Evolutionary conservation across 1,140 invertebrate species (phyloP).

Genomic region (Amphibalanus amphitrite): DNA sequence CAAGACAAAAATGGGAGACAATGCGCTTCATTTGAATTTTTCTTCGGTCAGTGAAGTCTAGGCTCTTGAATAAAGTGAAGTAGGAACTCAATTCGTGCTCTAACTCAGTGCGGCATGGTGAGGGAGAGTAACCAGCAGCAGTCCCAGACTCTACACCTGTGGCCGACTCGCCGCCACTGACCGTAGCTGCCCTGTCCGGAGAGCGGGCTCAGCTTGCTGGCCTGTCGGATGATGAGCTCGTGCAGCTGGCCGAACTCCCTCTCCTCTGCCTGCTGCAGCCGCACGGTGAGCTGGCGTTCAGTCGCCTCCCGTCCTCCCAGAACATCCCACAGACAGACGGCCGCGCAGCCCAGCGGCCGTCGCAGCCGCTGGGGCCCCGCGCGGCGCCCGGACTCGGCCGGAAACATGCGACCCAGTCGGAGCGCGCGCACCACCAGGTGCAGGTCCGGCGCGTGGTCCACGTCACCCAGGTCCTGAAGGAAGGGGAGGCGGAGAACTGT

Average conservation of each 20-base stretch:
- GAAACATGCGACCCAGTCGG: constrained; percentile 67
- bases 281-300: constrained; percentile 24
- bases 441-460: constrained; percentile 60
- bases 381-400: constrained; percentile 54
- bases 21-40: too few species aligned
- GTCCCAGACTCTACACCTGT: too few species aligned
- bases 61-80: too few species aligned
- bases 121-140: too few species aligned
- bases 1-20: too few species aligned
- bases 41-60: too few species aligned
- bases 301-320: constrained; percentile 1
- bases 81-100: too few species aligned
- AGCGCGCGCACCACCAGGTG: constrained; percentile 76
- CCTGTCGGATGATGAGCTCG: constrained; percentile 59
- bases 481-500: constrained; percentile 7
- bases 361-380: constrained; percentile 40
- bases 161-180: too few species aligned
- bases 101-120: too few species aligned
- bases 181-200: constrained; percentile 53
- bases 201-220: constrained; percentile 60
- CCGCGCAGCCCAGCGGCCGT: constrained; percentile 66
- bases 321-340: constrained; percentile 33
- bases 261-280: constrained; percentile 70
- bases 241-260: constrained; percentile 79
- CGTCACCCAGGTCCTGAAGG: constrained; percentile 47